Evolutionary conservation across 2,113 vertebrate species (phyloP).

Genomic region (Xerus inauris): DNA sequence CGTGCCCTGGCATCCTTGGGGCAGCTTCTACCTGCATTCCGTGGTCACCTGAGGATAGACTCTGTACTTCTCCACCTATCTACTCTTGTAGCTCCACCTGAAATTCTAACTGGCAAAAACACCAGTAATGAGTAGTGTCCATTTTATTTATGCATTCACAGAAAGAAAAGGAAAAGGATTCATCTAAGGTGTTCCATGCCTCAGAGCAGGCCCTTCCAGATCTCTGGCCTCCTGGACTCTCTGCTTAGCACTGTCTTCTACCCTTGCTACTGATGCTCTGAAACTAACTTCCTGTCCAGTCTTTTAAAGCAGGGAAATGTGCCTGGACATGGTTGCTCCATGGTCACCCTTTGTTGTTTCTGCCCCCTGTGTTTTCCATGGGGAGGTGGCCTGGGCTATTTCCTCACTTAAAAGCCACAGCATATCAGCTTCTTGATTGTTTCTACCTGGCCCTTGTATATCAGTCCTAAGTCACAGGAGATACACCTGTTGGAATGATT

Average conservation of each 20-base stretch:
- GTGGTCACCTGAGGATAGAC: neutral
- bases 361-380: neutral
- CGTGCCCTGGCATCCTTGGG: neutral
- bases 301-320: neutral
- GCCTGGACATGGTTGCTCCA: neutral
- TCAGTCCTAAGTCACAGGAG: neutral
- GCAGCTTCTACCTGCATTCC: neutral
- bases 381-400: neutral
- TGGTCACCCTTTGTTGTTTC: neutral
- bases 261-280: neutral
- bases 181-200: neutral
- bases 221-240: neutral
- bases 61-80: neutral
- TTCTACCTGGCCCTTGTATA: neutral
- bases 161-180: neutral
- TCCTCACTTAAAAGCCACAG: neutral
- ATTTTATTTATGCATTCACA: neutral
- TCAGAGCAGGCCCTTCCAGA: neutral
- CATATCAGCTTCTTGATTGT: neutral
- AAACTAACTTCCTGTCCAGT: neutral
- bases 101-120: neutral
- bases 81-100: neutral
- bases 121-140: neutral
- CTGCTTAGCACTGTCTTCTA: neutral
- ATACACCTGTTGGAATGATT: neutral